These are phyloP conservation scores for Microtus richardsoni DNA, from an alignment of 2,113 vertebrate species.

Conservation along the genomic window DNA sequence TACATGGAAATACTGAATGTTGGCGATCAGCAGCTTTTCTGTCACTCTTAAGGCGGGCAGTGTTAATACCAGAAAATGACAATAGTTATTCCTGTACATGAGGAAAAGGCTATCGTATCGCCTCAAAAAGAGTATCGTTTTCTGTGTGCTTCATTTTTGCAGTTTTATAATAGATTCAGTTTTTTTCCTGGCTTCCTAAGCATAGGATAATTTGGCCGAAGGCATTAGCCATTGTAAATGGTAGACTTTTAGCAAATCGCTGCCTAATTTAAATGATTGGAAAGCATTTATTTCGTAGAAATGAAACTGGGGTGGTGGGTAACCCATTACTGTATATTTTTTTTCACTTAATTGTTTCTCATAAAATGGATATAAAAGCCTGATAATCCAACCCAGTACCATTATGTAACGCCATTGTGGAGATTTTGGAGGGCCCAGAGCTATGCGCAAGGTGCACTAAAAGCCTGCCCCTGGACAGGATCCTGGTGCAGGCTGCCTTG, in stretches of 20 bases:
- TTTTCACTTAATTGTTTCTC: conserved; percentile 56
- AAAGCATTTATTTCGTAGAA: conserved; percentile 59
- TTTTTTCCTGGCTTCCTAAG: neutral
- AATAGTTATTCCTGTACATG: neutral
- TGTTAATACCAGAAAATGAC: neutral
- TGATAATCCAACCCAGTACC: conserved; percentile 63
- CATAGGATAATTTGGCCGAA: conserved; percentile 38
- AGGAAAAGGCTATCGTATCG: neutral
- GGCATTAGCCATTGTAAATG: conserved; percentile 34
- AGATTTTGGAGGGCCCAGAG: conserved; percentile 58
- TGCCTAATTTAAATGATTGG: conserved; percentile 59
- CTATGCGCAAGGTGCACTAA: conserved; percentile 68
- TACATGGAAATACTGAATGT: neutral
- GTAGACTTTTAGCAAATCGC: conserved; percentile 60
- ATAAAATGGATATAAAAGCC: conserved; percentile 66
- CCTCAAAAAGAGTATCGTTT: neutral
- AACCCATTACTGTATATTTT: conserved; percentile 14
- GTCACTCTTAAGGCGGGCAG: neutral
- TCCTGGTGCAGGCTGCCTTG: conserved; percentile 44
- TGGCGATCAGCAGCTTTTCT: neutral
- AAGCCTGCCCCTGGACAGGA: conserved; percentile 45
- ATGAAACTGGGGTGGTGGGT: conserved; percentile 49
- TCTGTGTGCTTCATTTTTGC: neutral
- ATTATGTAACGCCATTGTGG: conserved; percentile 73
- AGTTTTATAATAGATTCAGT: neutral